Evolutionary conservation across 1,140 invertebrate genomes (phyloP), one percentile per base, ranked within the genome.

Genomic region (Hyles vespertilio): DNA sequence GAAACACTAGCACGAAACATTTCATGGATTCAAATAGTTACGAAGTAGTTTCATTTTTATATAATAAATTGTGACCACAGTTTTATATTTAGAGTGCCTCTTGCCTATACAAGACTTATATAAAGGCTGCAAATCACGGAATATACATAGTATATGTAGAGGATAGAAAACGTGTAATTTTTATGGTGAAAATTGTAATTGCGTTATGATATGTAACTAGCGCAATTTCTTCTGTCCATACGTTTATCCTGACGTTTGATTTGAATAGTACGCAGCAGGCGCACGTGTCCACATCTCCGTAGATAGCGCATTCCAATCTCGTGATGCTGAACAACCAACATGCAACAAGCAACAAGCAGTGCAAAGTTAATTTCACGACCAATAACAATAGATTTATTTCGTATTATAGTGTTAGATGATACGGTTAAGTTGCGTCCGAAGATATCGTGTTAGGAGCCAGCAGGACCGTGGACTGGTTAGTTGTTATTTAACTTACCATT

Each of bases 81-180:
- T 89, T 89, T 89, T 87, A 89, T 89, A 89, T 85, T 89, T 90
- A 90, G 89, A 90, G 89, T 89, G 89, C 89, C 89, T 90, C 88
- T 89, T 89, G 89, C 89, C 88, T 90, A 83, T 86, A 89, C 80
- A 89, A 90, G 89, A 90, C 88, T 90, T 89, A 89, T 87, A 87
- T 85, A 88, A 90, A 90, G 89, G 89, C 89, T 90, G 89, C 89
- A 84, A 89, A 87, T 87, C 88, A 90, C 88, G 81, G 75, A 86
- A 84, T 85, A 85, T 85, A 87, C 80, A 87, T 85, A 88, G 85
- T 81, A 76, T 89, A 88, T 81, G 85, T 89, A 90, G 89, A 78
- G 73, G 75, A 87, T 87, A 89, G 78, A 78, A 81, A 80, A 76
- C 81, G 73, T 63, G 78, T 78, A 85, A 80, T 81, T 74, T 84